Evolutionary conservation across 1,140 invertebrate species (phyloP), one percentile per base, ranked within the genome.

Genomic region (Neomicropteryx cornuta): DNA sequence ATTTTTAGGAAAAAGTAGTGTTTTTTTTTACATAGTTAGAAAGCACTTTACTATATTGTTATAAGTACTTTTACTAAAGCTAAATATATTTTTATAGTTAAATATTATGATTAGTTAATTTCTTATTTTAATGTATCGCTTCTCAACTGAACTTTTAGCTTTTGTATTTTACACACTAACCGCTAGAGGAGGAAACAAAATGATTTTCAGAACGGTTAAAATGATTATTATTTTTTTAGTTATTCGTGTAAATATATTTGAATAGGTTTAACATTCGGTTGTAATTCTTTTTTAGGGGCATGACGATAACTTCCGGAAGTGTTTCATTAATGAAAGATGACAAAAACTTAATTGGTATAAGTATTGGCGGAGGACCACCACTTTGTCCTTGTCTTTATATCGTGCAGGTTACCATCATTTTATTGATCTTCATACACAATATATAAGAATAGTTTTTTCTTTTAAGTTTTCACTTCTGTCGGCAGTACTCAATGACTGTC

Each of bases 321-420:
- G 80, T 97, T 1, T 76, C 78, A 2, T 80, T 98, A 16, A 77
- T 78, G 43, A 99, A 98, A 67, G 92, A 98, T 66, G 77, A 80
- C 34, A 89, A 87, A 59, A 98, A 98, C 62, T 62, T 98, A 14
- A 97, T 99, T 49, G 95, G 96, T 2, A 97, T 98, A 39, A 96
- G 90, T 58, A 98, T 98, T 42, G 95, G 95, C 3, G 92, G 92
- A 8, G 95, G 96, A 33, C 87, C 92, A 0, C 93, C 94, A 1
- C 71, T 90, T 32, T 99, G 96, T 62, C 94, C 93, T 0, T 98
- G 95, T 60, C 67, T 99, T 1, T 99, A 99, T 60, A 92, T 99
- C 49, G 95, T 99, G 10, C 80, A 91, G 77, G 86, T 97, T 43
- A 52, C 35, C 39, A 35, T 11, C 6, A 35, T 2, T 16, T 8